Evolutionary conservation across 92 coral and sea anemone genomes (phyloP).

Genomic region (Pocillopora grandis): DNA sequence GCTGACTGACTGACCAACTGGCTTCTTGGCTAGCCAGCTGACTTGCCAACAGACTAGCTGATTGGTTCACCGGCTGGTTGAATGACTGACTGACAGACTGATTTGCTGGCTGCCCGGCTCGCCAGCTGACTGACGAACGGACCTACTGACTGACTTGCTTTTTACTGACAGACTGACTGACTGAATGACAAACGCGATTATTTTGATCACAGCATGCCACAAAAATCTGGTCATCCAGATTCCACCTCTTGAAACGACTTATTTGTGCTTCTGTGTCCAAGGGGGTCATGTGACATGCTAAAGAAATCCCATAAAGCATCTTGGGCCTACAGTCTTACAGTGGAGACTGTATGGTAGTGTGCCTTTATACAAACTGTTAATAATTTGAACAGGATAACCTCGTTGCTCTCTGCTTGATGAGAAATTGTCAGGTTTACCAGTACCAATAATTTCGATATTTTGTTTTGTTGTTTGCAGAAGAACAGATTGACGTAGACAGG

Average conservation of each 20-base stretch:
- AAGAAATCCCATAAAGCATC: conserved; percentile 51
- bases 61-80: no score
- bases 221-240: neutral
- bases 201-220: conserved; percentile 12
- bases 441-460: neutral
- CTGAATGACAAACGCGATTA: neutral
- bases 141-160: no score
- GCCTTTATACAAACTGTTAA: conserved; percentile 52
- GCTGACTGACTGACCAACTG: no score
- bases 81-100: no score
- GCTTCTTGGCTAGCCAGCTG: no score
- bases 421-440: neutral
- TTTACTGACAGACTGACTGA: neutral
- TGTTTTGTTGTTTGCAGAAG: conserved; percentile 24
- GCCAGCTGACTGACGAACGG: no score
- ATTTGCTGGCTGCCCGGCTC: no score
- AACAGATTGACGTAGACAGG: conserved; percentile 82
- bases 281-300: conserved; percentile 70
- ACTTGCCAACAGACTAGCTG: no score
- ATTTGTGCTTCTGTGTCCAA: conserved; percentile 27
- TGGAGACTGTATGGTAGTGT: conserved; percentile 68
- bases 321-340: conserved; percentile 81
- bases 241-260: neutral
- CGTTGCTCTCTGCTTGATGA: neutral
- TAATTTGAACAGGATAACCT: neutral